Evolutionary conservation across 2,888 invertebrate genomes (phyloP), one percentile per base, ranked within the genome.

Genomic region (Ditylenchus weischeri): DNA sequence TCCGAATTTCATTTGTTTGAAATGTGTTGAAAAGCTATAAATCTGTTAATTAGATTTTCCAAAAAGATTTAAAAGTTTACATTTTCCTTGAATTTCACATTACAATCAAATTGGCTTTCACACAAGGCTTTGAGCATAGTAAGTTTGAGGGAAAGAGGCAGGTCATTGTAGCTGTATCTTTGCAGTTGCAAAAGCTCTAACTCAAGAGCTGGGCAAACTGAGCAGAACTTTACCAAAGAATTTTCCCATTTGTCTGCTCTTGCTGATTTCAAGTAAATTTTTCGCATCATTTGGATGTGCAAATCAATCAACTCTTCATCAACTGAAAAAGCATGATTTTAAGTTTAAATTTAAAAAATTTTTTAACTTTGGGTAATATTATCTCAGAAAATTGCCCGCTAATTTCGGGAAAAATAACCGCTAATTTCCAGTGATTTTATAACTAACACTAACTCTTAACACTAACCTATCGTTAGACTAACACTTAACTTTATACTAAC

Each of bases 91-190:
- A 98, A 95, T 84, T 92, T 94, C 23, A 88, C 86, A 86, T 98
- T 92, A 79, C 88, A 88, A 84, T 96, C 94, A 86, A 98, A 98
- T 85, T 98, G 96, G 23, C 74, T 68, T 79, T 78, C 77, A 63
- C 81, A 81, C 0, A 81, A 69, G 0, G 75, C 68, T 64, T 79
- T 80, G 57, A 83, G 69, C 35, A 83, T 74, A n/a, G 90, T 88
- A 70, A 96, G 87, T 87, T 95, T 95, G 18, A 93, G 90, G 79
- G 89, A 88, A 62, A 91, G 87, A 79, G 91, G 90, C 74, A 92
- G 89, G 85, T 93, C 91, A 84, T 91, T 91, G 86, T 94, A 96
- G 50, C 94, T 93, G 86, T 93, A 93, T 75, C 93, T 58, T 23
- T 75, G 60, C 15, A 76, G 49, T 36, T 73, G 66, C 5, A 60